Percentiles rank a stretch among this genome's conserved stretches.
Evolutionary conservation across 2,888 invertebrate species (phyloP).

Genomic region (Stenodera caucasica): DNA sequence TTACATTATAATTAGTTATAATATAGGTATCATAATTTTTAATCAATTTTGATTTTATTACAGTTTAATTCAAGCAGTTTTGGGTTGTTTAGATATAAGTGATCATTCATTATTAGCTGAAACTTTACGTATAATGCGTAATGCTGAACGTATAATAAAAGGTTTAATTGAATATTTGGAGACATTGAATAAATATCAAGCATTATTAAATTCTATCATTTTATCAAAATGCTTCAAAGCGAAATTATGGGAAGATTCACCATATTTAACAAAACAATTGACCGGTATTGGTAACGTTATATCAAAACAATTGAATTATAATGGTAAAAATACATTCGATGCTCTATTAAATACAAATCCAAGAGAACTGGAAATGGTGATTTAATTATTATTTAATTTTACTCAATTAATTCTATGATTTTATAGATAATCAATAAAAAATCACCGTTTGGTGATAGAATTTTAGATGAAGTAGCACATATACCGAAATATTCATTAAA

Average conservation of each 20-base stretch:
- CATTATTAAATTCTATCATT: constrained; percentile 63
- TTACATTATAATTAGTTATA: constrained; percentile 34
- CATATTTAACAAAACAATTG: constrained; percentile 69
- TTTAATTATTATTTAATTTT: constrained; percentile 12
- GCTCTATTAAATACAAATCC: constrained; percentile 68
- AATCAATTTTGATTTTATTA: constrained; percentile 1
- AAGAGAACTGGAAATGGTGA: constrained; percentile 71
- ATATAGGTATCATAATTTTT: not conserved
- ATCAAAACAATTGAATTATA: constrained; percentile 64
- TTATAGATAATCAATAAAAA: constrained; percentile 71
- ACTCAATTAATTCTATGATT: constrained; percentile 20
- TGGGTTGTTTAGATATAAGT: constrained; percentile 69
- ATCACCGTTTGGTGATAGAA: constrained; percentile 71
- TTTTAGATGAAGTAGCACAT: constrained; percentile 64
- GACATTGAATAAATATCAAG: constrained; percentile 51
- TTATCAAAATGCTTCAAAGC: constrained; percentile 69
- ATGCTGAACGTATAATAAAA: constrained; percentile 69
- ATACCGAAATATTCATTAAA: constrained; percentile 66
- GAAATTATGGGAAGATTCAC: constrained; percentile 76
- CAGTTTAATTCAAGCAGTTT: constrained; percentile 74
- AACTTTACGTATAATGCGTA: constrained; percentile 67
- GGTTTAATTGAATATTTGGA: constrained; percentile 64
- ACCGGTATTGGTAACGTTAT: constrained; percentile 70
- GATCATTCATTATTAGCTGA: constrained; percentile 73
- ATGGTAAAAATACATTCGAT: constrained; percentile 69